A percentile compares a stretch with the other conserved stretches of the same genome.
Conservation (phyloP, 1,140 invertebrate species). For the Tribolium madens region DNA sequence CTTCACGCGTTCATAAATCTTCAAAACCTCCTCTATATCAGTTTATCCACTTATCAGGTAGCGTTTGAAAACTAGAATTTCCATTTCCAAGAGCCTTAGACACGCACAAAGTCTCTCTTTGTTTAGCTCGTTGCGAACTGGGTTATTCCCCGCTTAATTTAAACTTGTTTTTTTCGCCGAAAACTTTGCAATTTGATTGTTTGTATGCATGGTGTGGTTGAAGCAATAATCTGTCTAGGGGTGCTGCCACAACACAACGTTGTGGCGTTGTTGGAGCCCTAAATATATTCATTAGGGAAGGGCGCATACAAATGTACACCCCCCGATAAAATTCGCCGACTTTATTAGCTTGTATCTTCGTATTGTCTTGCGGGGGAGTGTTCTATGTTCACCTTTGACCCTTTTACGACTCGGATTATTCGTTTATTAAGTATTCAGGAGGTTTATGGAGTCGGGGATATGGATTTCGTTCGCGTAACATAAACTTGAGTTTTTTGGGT, state of each 20-base stretch:
- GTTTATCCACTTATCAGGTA: constrained; percentile 31
- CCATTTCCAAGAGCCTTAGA: constrained; percentile 25
- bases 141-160: constrained; percentile 1
- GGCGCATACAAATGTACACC: constrained; percentile 33
- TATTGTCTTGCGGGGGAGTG: neutral
- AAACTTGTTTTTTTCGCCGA: neutral
- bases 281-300: constrained; percentile 36
- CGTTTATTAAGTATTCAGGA: neutral
- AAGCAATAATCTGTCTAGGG: constrained; percentile 21
- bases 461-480: neutral
- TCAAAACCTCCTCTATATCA: constrained; percentile 22
- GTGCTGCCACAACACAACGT: constrained; percentile 15
- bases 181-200: neutral
- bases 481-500: too few species aligned
- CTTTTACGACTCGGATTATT: neutral
- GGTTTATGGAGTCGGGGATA: neutral
- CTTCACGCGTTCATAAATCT: constrained; percentile 10
- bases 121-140: neutral
- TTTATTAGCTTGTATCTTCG: constrained; percentile 26
- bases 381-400: neutral
- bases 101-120: constrained; percentile 24
- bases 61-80: constrained; percentile 21
- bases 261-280: constrained; percentile 17
- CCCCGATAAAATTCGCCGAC: constrained; percentile 17
- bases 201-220: constrained; percentile 1